Conservation (phyloP, 2,888 invertebrate genomes). For the Calliphora vomitoria region DNA sequence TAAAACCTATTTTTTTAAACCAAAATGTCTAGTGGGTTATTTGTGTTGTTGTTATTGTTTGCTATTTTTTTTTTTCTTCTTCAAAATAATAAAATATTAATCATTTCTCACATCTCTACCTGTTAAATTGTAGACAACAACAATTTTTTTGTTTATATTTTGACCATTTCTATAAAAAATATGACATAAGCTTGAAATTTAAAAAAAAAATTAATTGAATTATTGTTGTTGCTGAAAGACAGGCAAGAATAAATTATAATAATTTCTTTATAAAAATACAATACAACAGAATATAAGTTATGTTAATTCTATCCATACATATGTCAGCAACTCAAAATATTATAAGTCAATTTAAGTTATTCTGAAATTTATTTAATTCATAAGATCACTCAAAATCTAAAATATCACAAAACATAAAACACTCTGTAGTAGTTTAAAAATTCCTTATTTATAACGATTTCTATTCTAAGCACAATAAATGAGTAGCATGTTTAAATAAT, state of each 20-base stretch:
- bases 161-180: constrained; percentile 3
- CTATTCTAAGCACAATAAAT: neutral
- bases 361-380: too few species aligned
- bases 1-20: neutral
- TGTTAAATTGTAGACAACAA: neutral
- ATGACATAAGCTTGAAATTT: constrained; percentile 37
- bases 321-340: too few species aligned
- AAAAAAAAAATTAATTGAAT: neutral
- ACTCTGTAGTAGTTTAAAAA: too few species aligned
- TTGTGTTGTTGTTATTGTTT: neutral
- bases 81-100: constrained; percentile 31
- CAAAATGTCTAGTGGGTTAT: constrained; percentile 7
- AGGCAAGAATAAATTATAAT: neutral
- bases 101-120: constrained; percentile 13
- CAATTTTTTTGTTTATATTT: constrained; percentile 7
- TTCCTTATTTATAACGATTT: neutral
- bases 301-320: too few species aligned
- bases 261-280: too few species aligned
- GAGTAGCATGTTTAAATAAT: neutral
- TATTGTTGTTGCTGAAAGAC: neutral
- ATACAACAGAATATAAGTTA: too few species aligned
- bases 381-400: too few species aligned
- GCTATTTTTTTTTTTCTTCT: neutral
- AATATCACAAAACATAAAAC: too few species aligned
- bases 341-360: too few species aligned